phyloP scores from a whole-genome alignment of 2,797 vertebrate species.

The Glyptemys insculpta region DNA sequence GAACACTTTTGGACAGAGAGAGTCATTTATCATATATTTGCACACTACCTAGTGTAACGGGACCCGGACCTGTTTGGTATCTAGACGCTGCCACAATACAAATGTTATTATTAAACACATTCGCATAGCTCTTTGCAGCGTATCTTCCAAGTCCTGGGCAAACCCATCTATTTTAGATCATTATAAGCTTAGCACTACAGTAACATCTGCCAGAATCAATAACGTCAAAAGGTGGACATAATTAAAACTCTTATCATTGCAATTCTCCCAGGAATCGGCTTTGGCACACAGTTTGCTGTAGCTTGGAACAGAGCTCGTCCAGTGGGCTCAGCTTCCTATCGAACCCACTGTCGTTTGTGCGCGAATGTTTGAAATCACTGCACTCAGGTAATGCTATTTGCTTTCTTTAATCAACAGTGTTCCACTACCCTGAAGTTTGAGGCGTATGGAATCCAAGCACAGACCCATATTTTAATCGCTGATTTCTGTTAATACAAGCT shows the following conservation, averaged over 20 bases:
- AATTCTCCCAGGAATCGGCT: neutral
- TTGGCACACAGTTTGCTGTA: neutral
- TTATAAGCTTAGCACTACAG: neutral
- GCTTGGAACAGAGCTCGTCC: neutral
- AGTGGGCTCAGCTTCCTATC: neutral
- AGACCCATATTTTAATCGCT: neutral
- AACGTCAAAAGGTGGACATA: neutral
- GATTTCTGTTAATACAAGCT: neutral
- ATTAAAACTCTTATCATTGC: conserved; percentile 7
- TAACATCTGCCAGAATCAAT: conserved; percentile 25
- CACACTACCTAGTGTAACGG: neutral
- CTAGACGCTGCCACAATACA: neutral
- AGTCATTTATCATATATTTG: neutral
- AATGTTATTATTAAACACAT: neutral
- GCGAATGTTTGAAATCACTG: neutral
- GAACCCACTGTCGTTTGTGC: neutral
- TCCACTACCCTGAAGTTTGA: neutral
- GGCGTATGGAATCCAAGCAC: neutral
- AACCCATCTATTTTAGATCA: neutral
- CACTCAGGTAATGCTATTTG: neutral
- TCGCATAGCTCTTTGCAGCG: neutral
- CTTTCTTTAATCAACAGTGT: neutral
- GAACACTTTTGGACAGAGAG: neutral
- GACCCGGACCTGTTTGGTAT: neutral
- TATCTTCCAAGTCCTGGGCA: neutral